Percentiles rank a stretch among this genome's conserved stretches.
Evolutionary conservation across 2,113 vertebrate species (phyloP).

Genomic region (Cyanoramphus novaezelandiae): DNA sequence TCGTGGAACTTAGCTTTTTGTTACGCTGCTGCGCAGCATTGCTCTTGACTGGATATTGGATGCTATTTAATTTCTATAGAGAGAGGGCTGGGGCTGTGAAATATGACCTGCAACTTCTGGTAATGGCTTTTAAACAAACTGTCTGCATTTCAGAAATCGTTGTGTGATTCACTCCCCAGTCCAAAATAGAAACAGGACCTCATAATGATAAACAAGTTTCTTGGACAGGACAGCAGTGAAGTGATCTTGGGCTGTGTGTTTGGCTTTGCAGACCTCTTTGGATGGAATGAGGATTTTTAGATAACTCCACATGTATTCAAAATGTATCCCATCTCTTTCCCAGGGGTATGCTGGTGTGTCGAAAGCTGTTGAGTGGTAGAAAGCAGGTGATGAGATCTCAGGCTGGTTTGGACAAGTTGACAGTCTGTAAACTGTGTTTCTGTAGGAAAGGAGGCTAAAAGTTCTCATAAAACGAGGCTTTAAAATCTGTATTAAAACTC

Average conservation of each 20-base stretch:
- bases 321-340: not conserved
- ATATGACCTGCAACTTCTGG: not conserved
- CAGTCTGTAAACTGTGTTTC: not conserved
- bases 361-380: not conserved
- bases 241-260: not conserved
- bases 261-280: not conserved
- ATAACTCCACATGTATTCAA: not conserved
- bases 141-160: not conserved
- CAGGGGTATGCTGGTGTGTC: not conserved
- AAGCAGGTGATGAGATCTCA: not conserved
- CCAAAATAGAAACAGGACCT: not conserved
- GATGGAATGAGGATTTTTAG: not conserved
- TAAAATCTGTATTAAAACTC: not conserved
- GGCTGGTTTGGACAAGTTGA: not conserved
- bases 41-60: not conserved
- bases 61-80: not conserved
- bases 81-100: not conserved
- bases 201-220: not conserved
- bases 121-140: not conserved
- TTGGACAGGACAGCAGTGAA: not conserved
- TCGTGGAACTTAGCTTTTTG: not conserved
- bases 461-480: not conserved
- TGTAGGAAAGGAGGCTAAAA: not conserved
- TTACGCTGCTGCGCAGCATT: not conserved
- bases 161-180: not conserved